Conservation (phyloP, 1,140 invertebrate species). For the Bicyclus anynana region DNA sequence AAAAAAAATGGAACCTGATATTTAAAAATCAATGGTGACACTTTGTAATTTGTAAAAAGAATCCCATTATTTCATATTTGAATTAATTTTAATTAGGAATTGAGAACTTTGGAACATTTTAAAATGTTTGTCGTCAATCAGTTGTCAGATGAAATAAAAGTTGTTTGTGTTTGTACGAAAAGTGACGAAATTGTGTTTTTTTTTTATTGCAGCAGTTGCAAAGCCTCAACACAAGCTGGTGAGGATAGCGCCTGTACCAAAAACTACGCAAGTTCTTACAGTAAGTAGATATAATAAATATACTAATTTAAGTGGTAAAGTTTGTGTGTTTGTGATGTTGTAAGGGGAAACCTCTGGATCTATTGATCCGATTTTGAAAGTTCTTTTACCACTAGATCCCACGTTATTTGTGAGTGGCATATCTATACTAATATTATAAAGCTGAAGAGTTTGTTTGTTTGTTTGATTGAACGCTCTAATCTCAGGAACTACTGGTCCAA, state of each 20-base stretch:
- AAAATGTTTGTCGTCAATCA: slow-evolving; percentile 15
- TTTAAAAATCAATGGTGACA: neutral
- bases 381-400: too few relatives aligned
- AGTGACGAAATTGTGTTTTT: slow-evolving; percentile 4
- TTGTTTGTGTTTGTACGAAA: neutral
- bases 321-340: neutral
- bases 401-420: too few relatives aligned
- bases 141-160: slow-evolving; percentile 5
- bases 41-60: neutral
- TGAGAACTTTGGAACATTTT: slow-evolving; percentile 26
- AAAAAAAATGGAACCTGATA: neutral
- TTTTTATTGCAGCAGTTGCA: slow-evolving; percentile 33
- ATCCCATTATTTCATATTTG: slow-evolving; percentile 17
- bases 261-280: slow-evolving; percentile 23
- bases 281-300: too few relatives aligned
- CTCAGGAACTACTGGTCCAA: too few relatives aligned
- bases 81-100: slow-evolving; percentile 32
- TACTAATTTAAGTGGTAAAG: too few relatives aligned
- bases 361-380: too few relatives aligned
- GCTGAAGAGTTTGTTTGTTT: too few relatives aligned
- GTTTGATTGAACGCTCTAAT: too few relatives aligned
- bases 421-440: too few relatives aligned
- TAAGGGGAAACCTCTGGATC: too few relatives aligned
- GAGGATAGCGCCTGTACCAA: slow-evolving; percentile 47
- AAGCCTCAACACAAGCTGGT: slow-evolving; percentile 60